Percentiles rank a stretch among this genome's conserved stretches.
Conservation (phyloP, 2,888 invertebrate species). For the Agonopterix arenella region DNA sequence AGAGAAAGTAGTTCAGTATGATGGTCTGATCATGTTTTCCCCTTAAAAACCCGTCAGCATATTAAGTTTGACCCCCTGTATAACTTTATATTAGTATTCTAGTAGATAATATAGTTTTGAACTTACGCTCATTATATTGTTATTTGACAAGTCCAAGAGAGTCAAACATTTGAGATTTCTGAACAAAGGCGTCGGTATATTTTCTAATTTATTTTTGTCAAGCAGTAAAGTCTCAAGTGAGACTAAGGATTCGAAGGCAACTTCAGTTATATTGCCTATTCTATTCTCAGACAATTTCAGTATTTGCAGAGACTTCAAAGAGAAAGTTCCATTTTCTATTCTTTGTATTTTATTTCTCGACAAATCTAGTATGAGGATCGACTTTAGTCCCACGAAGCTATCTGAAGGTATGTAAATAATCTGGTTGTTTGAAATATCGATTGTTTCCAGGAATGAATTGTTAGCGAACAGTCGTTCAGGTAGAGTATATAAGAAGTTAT, state of each 20-base stretch:
- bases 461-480: slow-evolving; percentile 77
- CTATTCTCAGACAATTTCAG: slow-evolving; percentile 84
- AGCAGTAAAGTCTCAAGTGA: slow-evolving; percentile 73
- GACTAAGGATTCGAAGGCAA: slow-evolving; percentile 70
- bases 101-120: neutral
- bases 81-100: too few relatives aligned
- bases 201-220: slow-evolving; percentile 71
- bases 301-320: slow-evolving; percentile 74
- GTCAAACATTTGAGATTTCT: slow-evolving; percentile 64
- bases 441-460: slow-evolving; percentile 74
- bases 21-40: too few relatives aligned
- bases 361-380: slow-evolving; percentile 82
- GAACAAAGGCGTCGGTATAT: slow-evolving; percentile 65
- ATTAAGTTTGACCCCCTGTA: too few relatives aligned
- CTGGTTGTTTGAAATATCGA: slow-evolving; percentile 82
- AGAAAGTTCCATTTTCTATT: slow-evolving; percentile 77
- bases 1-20: too few relatives aligned
- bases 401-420: slow-evolving; percentile 76
- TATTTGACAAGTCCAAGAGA: slow-evolving; percentile 73
- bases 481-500: slow-evolving; percentile 78
- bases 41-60: too few relatives aligned
- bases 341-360: slow-evolving; percentile 80
- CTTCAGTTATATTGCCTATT: slow-evolving; percentile 75
- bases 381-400: slow-evolving; percentile 74
- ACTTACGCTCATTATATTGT: slow-evolving; percentile 69